A percentile compares a stretch with the other conserved stretches of the same genome.
Conservation (phyloP, 1,140 invertebrate species). For the Pseudobourletiella spinata region DNA sequence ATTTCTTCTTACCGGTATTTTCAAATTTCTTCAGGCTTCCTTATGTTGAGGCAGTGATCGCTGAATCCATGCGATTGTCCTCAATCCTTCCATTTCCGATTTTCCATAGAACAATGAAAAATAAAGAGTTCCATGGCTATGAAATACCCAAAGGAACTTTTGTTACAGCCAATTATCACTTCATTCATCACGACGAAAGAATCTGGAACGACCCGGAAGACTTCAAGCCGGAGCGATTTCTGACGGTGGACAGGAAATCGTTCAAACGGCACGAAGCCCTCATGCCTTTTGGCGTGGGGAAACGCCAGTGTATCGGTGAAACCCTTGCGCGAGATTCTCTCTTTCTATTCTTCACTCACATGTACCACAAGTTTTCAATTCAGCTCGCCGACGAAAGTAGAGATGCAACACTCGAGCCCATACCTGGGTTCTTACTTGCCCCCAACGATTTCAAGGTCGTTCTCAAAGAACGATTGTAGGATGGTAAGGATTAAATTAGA, state of each 20-base stretch:
- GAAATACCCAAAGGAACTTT: constrained; percentile 40
- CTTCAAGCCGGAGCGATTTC: constrained; percentile 45
- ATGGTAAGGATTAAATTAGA: too few relatives aligned
- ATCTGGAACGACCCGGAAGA: constrained; percentile 38
- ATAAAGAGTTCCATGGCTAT: constrained; percentile 37
- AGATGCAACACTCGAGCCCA: background rate
- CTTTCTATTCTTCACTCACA: constrained; percentile 9
- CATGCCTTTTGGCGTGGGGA: constrained; percentile 13
- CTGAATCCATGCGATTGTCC: constrained; percentile 13
- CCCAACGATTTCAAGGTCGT: background rate
- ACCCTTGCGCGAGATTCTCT: background rate
- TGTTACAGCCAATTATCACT: constrained; percentile 41
- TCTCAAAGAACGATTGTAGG: background rate
- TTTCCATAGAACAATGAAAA: constrained; percentile 5
- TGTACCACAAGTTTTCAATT: background rate
- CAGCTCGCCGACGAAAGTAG: background rate
- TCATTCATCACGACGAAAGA: constrained; percentile 40
- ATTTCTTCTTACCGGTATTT: background rate
- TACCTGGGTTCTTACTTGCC: background rate
- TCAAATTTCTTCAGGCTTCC: constrained; percentile 16
- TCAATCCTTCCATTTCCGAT: constrained; percentile 41
- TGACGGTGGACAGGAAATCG: constrained; percentile 30
- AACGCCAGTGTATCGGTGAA: constrained; percentile 12
- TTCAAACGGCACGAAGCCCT: background rate
- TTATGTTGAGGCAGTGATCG: constrained; percentile 25